These are phyloP conservation scores for Syngnathoides biaculeatus DNA, from an alignment of 2,113 vertebrate species.

Conservation along the genomic window DNA sequence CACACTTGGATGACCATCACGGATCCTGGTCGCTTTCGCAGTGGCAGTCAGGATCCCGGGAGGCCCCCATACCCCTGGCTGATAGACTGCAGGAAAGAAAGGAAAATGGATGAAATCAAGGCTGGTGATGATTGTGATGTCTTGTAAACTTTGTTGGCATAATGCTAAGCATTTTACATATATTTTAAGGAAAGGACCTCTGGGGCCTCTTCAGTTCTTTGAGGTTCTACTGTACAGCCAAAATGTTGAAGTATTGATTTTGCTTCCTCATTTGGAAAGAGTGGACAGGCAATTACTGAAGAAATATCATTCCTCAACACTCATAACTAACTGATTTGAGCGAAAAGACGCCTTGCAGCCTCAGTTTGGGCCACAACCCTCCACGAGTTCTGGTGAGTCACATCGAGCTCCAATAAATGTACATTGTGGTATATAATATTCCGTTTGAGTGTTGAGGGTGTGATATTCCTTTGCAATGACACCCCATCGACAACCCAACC, in stretches of 20 bases:
- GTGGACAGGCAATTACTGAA: neutral
- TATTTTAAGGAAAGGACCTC: neutral
- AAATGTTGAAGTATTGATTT: constrained; percentile 13
- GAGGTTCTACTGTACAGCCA: neutral
- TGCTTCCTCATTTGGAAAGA: neutral
- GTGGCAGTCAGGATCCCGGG: constrained; percentile 73
- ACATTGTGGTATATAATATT: constrained; percentile 4
- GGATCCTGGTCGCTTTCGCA: constrained; percentile 58
- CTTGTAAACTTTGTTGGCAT: too few species aligned
- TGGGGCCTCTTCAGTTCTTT: neutral
- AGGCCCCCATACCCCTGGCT: constrained; percentile 66
- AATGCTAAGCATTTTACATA: too few species aligned
- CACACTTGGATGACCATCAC: constrained; percentile 61
- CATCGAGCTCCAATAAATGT: constrained; percentile 2
- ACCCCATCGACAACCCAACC: neutral
- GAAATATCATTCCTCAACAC: constrained; percentile 24
- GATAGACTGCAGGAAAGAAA: constrained; percentile 61
- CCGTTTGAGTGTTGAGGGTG: constrained; percentile 10
- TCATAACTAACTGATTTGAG: constrained; percentile 1
- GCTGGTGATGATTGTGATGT: neutral
- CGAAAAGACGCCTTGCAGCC: neutral
- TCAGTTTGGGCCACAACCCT: neutral
- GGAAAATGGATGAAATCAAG: constrained; percentile 6
- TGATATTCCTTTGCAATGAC: constrained; percentile 28
- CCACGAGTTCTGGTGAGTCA: constrained; percentile 31